Evolutionary conservation across 2,113 vertebrate genomes (phyloP).

Genomic region (Synodontis membranacea): DNA sequence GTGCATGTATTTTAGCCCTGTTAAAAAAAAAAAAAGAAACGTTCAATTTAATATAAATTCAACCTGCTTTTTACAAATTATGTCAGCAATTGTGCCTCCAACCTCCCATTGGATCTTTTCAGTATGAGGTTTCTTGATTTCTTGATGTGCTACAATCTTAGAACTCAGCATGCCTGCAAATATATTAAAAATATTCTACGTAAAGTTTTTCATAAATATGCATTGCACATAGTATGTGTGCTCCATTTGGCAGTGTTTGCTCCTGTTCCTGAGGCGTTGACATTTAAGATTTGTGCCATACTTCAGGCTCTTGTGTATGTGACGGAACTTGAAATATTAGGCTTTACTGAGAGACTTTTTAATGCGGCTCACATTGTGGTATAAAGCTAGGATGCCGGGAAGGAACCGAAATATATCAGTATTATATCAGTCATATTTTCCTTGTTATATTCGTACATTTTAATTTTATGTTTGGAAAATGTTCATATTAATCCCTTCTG

Average conservation of each 20-base stretch:
- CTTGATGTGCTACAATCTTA: background rate
- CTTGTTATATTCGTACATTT: background rate
- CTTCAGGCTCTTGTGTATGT: conserved; percentile 54
- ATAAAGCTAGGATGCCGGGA: conserved; percentile 20
- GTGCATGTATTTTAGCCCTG: background rate
- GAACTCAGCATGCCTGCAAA: background rate
- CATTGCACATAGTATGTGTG: conserved; percentile 29
- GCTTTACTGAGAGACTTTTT: conserved; percentile 35
- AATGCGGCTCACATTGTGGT: conserved; percentile 27
- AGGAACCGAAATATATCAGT: background rate
- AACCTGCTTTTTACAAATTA: background rate
- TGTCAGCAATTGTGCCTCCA: background rate
- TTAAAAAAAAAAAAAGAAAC: background rate
- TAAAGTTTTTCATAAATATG: conserved; percentile 45
- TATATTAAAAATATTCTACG: conserved; percentile 29
- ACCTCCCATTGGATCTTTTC: background rate
- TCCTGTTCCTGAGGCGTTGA: conserved; percentile 46
- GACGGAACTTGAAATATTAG: conserved; percentile 54
- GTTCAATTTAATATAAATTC: background rate
- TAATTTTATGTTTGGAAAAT: background rate
- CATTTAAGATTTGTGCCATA: conserved; percentile 60
- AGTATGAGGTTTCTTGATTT: background rate
- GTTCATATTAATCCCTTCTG: background rate
- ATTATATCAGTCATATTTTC: conserved; percentile 22
- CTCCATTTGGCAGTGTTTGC: conserved; percentile 43